Percentiles rank a stretch among this genome's conserved stretches.
phyloP scores from a whole-genome alignment of 2,113 vertebrate species.

The Malaclemys terrapin region DNA sequence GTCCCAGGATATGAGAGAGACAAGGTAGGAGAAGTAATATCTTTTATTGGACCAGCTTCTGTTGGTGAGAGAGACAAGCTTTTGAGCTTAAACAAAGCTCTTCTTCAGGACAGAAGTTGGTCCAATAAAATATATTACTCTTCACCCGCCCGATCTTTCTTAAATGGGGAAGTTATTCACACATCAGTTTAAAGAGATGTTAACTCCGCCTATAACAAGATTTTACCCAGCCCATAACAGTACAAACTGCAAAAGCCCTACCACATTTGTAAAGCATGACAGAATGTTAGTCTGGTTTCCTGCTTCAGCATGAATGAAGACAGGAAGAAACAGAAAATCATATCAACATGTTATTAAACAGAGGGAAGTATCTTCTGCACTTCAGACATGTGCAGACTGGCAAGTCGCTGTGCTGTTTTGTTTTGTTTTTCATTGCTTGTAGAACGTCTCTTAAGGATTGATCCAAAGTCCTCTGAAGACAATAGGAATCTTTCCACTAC shows the following conservation, averaged over 20 bases:
- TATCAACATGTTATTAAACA: conserved; percentile 19
- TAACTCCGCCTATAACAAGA: background rate
- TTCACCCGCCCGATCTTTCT: background rate
- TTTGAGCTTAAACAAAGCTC: background rate
- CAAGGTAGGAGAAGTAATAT: background rate
- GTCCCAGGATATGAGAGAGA: background rate
- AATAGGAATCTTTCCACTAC: background rate
- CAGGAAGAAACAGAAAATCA: conserved; percentile 9
- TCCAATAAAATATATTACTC: background rate
- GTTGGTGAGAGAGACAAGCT: background rate
- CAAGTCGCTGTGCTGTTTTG: background rate
- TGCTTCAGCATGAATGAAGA: background rate
- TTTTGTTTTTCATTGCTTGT: background rate
- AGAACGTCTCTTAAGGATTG: background rate
- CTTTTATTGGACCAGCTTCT: background rate
- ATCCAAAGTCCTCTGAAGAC: background rate
- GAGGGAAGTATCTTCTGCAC: background rate
- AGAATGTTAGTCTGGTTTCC: background rate
- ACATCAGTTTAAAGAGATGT: background rate
- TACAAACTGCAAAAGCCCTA: background rate
- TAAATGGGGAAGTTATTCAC: background rate
- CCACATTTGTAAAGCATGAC: background rate
- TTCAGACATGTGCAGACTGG: background rate
- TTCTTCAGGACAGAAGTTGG: background rate
- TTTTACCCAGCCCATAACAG: background rate